A percentile compares a stretch with the other conserved stretches of the same genome.
These are phyloP conservation scores for Uropetala carovei DNA, from an alignment of 2,888 invertebrate species.

Conservation along the genomic window DNA sequence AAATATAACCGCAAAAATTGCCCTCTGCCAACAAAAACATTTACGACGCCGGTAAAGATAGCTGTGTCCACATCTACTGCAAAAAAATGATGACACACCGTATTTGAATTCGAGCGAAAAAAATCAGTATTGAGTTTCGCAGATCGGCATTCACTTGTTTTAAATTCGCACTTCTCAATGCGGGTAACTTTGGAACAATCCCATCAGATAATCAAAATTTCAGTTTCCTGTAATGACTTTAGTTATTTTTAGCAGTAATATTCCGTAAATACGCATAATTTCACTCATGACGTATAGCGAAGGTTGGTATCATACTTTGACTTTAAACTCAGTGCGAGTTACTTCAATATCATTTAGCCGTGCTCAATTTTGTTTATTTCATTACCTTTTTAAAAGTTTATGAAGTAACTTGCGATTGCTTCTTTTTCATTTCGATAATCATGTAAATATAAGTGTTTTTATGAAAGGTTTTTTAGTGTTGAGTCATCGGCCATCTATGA, in stretches of 20 bases:
- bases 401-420: not conserved
- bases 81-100: not conserved
- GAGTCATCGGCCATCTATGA: not conserved
- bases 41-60: too few relatives aligned
- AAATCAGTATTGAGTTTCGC: not conserved
- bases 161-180: conserved; percentile 49
- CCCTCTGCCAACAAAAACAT: too few relatives aligned
- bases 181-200: conserved; percentile 23
- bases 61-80: too few relatives aligned
- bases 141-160: conserved; percentile 11
- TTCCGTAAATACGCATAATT: not conserved
- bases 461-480: not conserved
- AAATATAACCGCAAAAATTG: too few relatives aligned
- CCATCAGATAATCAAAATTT: conserved; percentile 39
- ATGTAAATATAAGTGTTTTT: not conserved
- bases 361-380: not conserved
- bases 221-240: not conserved
- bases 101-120: not conserved
- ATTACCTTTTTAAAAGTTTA: not conserved
- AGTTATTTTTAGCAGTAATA: not conserved
- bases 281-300: not conserved
- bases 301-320: not conserved
- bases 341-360: not conserved
- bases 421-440: not conserved
- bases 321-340: not conserved